Base-by-base conservation (phyloP, 2,797 vertebrate species). In the Muraenolepis orangiensis region DNA sequence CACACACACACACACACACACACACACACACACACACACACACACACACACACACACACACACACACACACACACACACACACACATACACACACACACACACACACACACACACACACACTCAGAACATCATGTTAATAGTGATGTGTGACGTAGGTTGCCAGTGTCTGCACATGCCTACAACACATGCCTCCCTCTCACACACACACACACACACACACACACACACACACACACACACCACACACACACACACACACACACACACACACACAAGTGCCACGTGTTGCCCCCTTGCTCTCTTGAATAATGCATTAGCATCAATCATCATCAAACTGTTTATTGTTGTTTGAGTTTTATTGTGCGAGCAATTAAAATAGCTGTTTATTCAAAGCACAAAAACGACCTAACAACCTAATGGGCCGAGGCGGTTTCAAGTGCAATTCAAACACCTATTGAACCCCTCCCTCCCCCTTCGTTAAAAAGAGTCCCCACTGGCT, bases 401-500 rank as follows among this genome's bases (percentile, higher is more conserved):
- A 57, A 42, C 40, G 23, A 46, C 4, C n/a, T n/a, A 18, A 57
- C 51, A 66, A 16, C 69, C 32, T 1, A 11, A 75, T 81, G 28
- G 29, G 34, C 46, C 16, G 57, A 10, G 3, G 29, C 66, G 72
- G 69, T 18, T 57, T 76, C 64, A 82, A 76, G 72, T 31, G 16
- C 61, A 66, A 73, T 74, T 78, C 29, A 75, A 81, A 76, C 69
- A 29, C 69, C 64, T 6, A n/a, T 18, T 13, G 61, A 66, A 71
- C 76, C 70, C 75, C 70, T 82, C 72, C n/a, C 14, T 5, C 28
- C 18, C 67, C 81, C 28, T 69, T 82, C 73, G 73, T 80, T 5
- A 51, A 69, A 72, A 69, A 72, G 76, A 72, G 69, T 70, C 80
- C 80, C 70, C 72, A 73, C 68, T 75, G 29, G 66, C 69, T 79